Conservation (phyloP, 2,113 vertebrate genomes). For the Caranx ignobilis region DNA sequence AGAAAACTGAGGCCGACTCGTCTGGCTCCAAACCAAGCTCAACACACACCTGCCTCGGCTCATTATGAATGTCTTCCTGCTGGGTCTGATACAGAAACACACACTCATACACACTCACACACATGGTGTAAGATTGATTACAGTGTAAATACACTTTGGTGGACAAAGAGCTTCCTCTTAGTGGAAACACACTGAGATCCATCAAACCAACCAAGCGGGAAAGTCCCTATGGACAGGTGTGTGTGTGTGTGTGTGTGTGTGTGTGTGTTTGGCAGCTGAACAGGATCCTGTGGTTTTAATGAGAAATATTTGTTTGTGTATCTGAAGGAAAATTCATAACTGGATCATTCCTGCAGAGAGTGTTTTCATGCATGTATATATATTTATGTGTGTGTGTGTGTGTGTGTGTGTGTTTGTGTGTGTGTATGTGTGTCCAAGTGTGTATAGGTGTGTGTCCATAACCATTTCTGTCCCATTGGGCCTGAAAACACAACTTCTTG, state of each 20-base stretch:
- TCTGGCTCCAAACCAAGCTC: neutral
- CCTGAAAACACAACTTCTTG: conserved; percentile 12
- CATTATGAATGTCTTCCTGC: conserved; percentile 50
- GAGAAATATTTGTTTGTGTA: conserved; percentile 31
- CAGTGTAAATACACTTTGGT: conserved; percentile 7
- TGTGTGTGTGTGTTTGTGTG: conserved; percentile 7
- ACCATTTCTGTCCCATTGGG: neutral
- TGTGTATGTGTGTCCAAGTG: neutral
- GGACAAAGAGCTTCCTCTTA: conserved; percentile 56
- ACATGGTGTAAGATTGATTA: conserved; percentile 24
- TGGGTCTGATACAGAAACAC: neutral
- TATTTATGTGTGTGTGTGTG: conserved; percentile 1
- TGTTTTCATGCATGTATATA: neutral
- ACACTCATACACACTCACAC: conserved; percentile 39
- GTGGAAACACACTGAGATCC: conserved; percentile 48
- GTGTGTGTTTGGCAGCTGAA: neutral
- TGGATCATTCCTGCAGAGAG: neutral
- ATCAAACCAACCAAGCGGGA: conserved; percentile 38
- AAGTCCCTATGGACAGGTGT: conserved; percentile 7
- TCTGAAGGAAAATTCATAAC: conserved; percentile 3
- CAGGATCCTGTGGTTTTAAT: conserved; percentile 37
- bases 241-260: conserved; percentile 26
- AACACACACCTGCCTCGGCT: conserved; percentile 17
- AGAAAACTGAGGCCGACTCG: too few species aligned
- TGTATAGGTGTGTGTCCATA: neutral